phyloP scores from a whole-genome alignment of 2,113 vertebrate genomes.

The Oncorhynchus keta region DNA sequence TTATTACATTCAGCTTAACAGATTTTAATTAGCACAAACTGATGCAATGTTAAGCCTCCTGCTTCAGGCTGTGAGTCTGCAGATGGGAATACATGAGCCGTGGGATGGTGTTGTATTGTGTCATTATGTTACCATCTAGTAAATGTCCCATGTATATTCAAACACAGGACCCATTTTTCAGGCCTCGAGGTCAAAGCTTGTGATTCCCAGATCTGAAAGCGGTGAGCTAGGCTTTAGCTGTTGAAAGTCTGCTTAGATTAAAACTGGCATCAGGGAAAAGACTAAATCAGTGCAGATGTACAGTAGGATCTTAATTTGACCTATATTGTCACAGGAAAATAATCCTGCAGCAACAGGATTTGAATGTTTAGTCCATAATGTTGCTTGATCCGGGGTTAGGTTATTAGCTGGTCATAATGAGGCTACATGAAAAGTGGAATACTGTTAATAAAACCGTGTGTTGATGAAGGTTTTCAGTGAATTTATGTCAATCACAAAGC shows the following conservation, averaged over 20 bases:
- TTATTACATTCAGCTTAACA: conserved; percentile 32
- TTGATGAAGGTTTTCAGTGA: no score
- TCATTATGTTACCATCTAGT: conserved; percentile 18
- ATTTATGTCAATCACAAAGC: no score
- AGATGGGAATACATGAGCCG: background rate
- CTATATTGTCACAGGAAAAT: no score
- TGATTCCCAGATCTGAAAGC: background rate
- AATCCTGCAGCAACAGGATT: no score
- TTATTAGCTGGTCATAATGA: no score
- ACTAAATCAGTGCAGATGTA: no score
- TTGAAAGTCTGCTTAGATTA: background rate
- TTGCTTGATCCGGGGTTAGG: no score
- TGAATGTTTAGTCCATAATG: no score
- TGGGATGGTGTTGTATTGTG: conserved; percentile 16
- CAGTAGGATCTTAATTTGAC: no score
- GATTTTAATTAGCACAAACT: conserved; percentile 30
- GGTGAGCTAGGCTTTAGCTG: background rate
- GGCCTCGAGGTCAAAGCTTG: background rate
- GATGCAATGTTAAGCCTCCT: conserved; percentile 15
- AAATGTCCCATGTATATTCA: background rate
- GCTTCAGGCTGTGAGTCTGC: conserved; percentile 6
- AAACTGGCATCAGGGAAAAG: background rate
- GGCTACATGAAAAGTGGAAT: no score
- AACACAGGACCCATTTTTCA: background rate
- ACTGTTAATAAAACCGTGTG: no score